These are phyloP conservation scores for Amiota minor DNA, from an alignment of 2,888 invertebrate species.

Conservation along the genomic window DNA sequence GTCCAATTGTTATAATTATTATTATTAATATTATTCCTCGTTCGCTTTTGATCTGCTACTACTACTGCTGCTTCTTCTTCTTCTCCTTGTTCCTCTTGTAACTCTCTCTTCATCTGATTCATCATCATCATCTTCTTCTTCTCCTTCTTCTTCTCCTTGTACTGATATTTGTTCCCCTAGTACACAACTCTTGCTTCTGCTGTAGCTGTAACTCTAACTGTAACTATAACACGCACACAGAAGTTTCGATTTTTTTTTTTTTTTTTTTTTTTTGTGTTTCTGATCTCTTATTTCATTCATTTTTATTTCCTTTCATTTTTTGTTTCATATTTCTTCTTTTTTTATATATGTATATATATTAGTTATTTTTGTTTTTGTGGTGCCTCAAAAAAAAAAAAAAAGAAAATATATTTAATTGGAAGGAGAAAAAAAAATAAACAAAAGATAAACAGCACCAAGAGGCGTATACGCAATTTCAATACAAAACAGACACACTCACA, in stretches of 20 bases:
- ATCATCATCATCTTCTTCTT: not conserved
- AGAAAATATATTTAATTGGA: not conserved
- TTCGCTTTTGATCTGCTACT: not conserved
- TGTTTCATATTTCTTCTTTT: not conserved
- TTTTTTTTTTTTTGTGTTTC: no score
- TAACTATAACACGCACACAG: not conserved
- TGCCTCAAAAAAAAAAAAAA: not conserved
- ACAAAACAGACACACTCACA: not conserved
- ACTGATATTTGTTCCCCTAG: not conserved
- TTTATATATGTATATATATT: not conserved
- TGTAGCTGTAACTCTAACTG: no score
- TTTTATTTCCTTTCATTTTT: no score
- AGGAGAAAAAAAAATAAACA: not conserved
- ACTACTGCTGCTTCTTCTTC: not conserved
- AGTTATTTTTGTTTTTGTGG: not conserved
- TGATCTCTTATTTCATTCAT: no score
- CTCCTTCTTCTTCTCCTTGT: not conserved
- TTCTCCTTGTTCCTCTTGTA: not conserved
- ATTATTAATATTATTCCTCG: not conserved
- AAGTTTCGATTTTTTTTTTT: constrained; percentile 1
- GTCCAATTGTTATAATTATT: constrained; percentile 41
- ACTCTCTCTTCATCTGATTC: not conserved
- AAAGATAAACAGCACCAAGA: constrained; percentile 7
- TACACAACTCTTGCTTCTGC: not conserved
- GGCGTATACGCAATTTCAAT: constrained; percentile 25